Evolutionary conservation across 2,797 vertebrate genomes (phyloP), one percentile per base, ranked within the genome.

Genomic region (Acanthurus lineatus): DNA sequence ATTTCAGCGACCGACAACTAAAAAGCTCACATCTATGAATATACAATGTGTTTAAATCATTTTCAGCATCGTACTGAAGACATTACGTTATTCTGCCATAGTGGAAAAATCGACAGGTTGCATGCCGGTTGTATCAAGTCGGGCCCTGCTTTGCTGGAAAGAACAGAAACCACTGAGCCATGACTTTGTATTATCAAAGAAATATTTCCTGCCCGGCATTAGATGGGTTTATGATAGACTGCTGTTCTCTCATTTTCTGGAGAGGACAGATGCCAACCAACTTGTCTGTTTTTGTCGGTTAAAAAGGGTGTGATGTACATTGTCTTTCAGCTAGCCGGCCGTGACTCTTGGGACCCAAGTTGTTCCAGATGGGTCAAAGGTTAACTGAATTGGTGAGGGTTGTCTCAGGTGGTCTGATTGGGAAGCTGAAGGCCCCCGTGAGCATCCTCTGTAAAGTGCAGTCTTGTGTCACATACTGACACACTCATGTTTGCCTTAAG

Each of bases 381-480:
- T 93, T 94, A 93, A 93, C 91, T 89, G 89, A 89, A 89, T 91
- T 86, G 88, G 87, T 87, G 91, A 76, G 84, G 73, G 58, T 62
- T 72, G 82, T 91, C 92, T 90, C 83, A 49, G 28, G 84, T 87
- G 92, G 89, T 92, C 82, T 91, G 88, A 91, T 89, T 88, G 90
- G 86, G 74, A 86, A 74, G 75, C 80, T 79, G 87, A 84, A 77
- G 86, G 57, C 57, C 88, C 84, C 82, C 20, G 68, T 66, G 90
- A 92, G 88, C 84, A 88, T 93, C 92, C 89, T 92, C 86, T 87
- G 88, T 83, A 92, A 94, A 94, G 91, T 93, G 91, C 89, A 92
- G 92, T 93, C 90, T 85, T 84, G 85, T 94, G 93, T 94, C 91
- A 91, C 87, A 84, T 82, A 86, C 82, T 84, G 89, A 90, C 81